Base-by-base conservation (phyloP, 2,888 invertebrate species). In the Stenodera caucasica region DNA sequence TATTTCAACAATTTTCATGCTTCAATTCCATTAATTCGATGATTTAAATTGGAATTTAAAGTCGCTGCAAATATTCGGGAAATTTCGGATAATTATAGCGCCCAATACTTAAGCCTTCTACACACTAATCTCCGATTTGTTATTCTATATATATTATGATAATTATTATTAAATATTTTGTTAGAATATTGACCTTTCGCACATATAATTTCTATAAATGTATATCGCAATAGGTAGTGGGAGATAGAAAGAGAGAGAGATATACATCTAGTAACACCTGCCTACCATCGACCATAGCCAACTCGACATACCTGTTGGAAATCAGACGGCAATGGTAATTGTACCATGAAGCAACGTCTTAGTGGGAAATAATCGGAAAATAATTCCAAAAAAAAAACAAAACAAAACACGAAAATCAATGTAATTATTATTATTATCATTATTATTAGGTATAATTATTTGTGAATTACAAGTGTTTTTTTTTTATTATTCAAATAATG, bases 241-340 rank as follows among this genome's bases (percentile, higher is more conserved):
- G 45, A 23, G 21, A 21, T 18, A 21, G 40, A 40, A 11, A 40
- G 21, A 12, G 40, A 45, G 11, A 23, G 45, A 23, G 15, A 12
- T 21, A 21, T 15, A 40, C 18, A 18, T 15, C 18, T 4, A 1
- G 23, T 4, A 45, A 45, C 45, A 45, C 45, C 45, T 45, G 45
- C 45, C 23, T 59, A 58, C 50, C 21, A 40, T 29, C 2, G 2
- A 54, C 40, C 54, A 55, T 52, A 53, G 59, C 63, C 59, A 63
- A 63, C 63, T 63, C 63, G 63, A 63, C 59, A 63, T 63, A 63
- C 60, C 60, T 63, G 63, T 57, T 53, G 59, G 45, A 49, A 21
- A 54, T 63, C 63, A 63, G 63, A 63, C 57, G 54, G 63, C 54
- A 60, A 60, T 60, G 51, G 63, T 57, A 57, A 63, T 60, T 57